Base-by-base conservation (phyloP, 1,140 invertebrate genomes). In the Euwallacea fornicatus region DNA sequence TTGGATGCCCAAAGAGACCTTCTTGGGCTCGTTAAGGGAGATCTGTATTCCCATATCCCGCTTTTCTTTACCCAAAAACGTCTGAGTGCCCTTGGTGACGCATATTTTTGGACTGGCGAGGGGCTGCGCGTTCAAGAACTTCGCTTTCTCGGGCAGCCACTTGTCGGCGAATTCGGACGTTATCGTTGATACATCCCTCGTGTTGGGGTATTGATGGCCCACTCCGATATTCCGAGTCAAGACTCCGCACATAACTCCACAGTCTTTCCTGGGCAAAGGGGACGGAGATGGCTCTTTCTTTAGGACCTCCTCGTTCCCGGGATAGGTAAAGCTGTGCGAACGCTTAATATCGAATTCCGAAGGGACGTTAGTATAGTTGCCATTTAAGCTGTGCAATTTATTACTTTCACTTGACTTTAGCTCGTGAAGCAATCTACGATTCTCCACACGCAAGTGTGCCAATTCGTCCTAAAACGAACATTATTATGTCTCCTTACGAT, bases 361-460 rank as follows among this genome's bases (percentile, higher is more conserved):
- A 59, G 15, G n/a, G n/a, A 50, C 10, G 2, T 47, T 44, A 76
- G n/a, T 55, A 44, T 75, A 78, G 69, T 75, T 83, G 15, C 80
- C 83, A 73, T 81, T 82, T 65, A 82, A 79, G 8, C 82, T 81
- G 73, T 84, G 77, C 69, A 81, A 76, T 56, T 81, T 80, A 61
- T 76, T 63, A 16, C 70, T 80, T 64, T 76, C 81, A 75, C 79
- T 83, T 69, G 72, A 81, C 78, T 84, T 83, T 9, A 91, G 80
- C 77, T 89, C 86, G 42, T 85, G 81, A 59, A 86, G 77, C 66
- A 94, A 79, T 41, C 87, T 84, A 13, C 88, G 82, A 72, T 93
- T 93, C 80, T 94, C 92, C 74, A 91, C 88, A 77, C 91, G 88
- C 61, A 94, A 79, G 42, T 88, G 85, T 46, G 85, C 87, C 10